phyloP scores from a whole-genome alignment of 1,140 invertebrate species.

The Eupristina koningsbergeri region DNA sequence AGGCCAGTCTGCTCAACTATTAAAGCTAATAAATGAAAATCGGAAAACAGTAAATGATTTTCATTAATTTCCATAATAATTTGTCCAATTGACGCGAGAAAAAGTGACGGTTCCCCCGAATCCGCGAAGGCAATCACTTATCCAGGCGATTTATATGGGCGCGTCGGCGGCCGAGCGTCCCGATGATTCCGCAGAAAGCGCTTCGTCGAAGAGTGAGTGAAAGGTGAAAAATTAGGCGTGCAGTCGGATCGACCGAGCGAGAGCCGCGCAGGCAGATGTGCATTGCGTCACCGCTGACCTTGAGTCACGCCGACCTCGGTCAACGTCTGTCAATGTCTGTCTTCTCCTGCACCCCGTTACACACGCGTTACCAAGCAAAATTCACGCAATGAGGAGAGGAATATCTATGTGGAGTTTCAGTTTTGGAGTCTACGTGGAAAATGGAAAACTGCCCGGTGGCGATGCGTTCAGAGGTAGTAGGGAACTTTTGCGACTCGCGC shows the following conservation, averaged over 20 bases:
- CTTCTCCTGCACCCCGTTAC: constrained; percentile 52
- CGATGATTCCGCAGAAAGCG: background rate
- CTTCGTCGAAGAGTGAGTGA: background rate
- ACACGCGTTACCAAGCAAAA: background rate
- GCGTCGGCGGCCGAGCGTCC: background rate
- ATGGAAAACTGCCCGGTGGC: no score
- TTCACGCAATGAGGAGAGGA: background rate
- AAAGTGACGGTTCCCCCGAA: no score
- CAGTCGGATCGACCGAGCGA: background rate
- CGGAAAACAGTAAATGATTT: no score
- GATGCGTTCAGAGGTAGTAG: no score
- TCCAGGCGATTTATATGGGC: background rate
- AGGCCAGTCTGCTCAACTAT: no score
- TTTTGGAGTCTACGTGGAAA: no score
- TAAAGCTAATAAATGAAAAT: no score
- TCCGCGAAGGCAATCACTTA: background rate
- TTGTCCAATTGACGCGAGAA: background rate
- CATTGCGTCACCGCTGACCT: constrained; percentile 69
- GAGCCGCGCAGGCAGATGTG: constrained; percentile 46
- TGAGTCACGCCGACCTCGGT: constrained; percentile 69
- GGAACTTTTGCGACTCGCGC: no score
- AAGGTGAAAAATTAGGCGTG: constrained; percentile 16
- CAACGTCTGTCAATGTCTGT: no score
- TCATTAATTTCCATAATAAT: background rate
- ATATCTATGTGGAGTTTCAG: background rate